Conservation (phyloP, 2,888 invertebrate genomes). For the Oxycera nigricornis region DNA sequence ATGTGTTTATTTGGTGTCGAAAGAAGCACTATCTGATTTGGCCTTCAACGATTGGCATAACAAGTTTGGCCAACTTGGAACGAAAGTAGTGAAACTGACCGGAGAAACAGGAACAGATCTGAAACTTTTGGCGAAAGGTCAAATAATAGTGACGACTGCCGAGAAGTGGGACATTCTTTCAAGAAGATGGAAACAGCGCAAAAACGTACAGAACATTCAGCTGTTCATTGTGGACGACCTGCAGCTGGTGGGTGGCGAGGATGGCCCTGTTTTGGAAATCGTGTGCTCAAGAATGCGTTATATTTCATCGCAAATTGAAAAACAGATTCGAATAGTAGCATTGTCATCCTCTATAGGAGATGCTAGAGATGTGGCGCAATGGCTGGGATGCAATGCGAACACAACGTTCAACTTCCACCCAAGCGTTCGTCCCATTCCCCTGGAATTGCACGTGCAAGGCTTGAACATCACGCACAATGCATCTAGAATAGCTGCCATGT, state of each 20-base stretch:
- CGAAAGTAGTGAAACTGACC: conserved; percentile 86
- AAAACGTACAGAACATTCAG: conserved; percentile 96
- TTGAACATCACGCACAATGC: conserved; percentile 98
- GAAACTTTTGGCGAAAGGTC: conserved; percentile 89
- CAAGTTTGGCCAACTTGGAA: conserved; percentile 81
- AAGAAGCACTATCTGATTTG: conserved; percentile 88
- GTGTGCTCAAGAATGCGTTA: conserved; percentile 93
- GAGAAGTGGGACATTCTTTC: conserved; percentile 99
- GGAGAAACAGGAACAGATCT: conserved; percentile 98
- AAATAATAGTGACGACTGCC: conserved; percentile 95
- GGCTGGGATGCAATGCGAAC: conserved; percentile 94
- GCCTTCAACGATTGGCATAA: conserved; percentile 91
- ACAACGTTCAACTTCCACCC: conserved; percentile 99
- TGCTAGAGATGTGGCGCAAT: conserved; percentile 93
- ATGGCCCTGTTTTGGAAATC: conserved; percentile 92
- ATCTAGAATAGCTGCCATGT: conserved; percentile 95
- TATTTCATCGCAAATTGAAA: conserved; percentile 92
- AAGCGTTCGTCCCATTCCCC: conserved; percentile 91
- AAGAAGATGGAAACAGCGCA: conserved; percentile 97
- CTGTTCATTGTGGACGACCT: conserved; percentile 97
- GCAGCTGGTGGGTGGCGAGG: conserved; percentile 87
- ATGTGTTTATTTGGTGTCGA: conserved; percentile 92
- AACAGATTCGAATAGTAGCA: conserved; percentile 90
- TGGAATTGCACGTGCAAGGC: conserved; percentile 95
- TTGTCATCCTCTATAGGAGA: conserved; percentile 93